phyloP scores from a whole-genome alignment of 1,140 invertebrate genomes.

The Aphelenchoides avenae region DNA sequence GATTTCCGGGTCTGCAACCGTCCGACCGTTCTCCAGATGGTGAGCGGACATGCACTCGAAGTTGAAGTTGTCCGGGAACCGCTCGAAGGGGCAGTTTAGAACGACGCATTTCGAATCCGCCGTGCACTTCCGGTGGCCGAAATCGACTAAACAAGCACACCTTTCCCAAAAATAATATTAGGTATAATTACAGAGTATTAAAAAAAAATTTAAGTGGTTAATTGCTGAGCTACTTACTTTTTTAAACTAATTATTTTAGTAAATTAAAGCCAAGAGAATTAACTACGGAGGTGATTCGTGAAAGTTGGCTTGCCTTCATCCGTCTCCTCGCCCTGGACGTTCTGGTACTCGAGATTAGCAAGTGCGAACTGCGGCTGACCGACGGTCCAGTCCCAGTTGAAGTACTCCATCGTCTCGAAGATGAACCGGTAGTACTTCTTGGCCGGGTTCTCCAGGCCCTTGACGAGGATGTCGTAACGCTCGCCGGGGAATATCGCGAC shows the following conservation, averaged over 20 bases:
- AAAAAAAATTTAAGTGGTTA: no score
- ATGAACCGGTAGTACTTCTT: constrained; percentile 45
- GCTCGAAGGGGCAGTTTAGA: constrained; percentile 51
- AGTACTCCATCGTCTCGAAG: constrained; percentile 54
- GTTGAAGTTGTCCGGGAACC: constrained; percentile 34
- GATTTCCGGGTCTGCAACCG: constrained; percentile 40
- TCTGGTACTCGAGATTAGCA: constrained; percentile 50
- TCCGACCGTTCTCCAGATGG: constrained; percentile 36
- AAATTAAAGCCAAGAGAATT: no score
- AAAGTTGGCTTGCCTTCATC: constrained; percentile 16
- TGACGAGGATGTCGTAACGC: constrained; percentile 51
- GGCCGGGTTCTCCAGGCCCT: constrained; percentile 39
- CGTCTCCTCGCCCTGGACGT: constrained; percentile 17
- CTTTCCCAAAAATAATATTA: no score
- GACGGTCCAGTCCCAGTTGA: constrained; percentile 46
- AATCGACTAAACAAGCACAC: constrained; percentile 46
- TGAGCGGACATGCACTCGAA: constrained; percentile 44
- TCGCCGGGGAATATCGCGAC: constrained; percentile 55
- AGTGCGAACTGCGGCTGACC: constrained; percentile 27
- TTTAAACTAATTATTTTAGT: no score
- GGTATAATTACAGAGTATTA: no score
- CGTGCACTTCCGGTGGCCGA: constrained; percentile 44
- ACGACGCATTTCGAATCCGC: constrained; percentile 32
- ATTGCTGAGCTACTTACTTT: no score
- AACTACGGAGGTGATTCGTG: constrained; percentile 1